Percentiles rank a stretch among this genome's conserved stretches.
These are phyloP conservation scores for Lepidochrysops patricia DNA, from an alignment of 2,888 invertebrate species.

Conservation along the genomic window DNA sequence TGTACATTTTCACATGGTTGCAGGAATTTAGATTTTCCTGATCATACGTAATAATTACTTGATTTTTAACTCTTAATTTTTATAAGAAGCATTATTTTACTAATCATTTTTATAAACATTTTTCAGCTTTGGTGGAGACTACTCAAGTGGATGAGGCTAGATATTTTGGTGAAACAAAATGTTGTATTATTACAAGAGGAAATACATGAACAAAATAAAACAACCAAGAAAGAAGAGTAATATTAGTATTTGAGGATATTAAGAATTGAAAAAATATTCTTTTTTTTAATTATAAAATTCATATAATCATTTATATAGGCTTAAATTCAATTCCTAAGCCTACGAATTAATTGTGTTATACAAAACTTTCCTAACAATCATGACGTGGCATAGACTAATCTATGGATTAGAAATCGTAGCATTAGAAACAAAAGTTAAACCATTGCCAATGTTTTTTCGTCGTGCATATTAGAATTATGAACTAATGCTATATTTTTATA, in stretches of 20 bases:
- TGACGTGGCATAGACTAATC: neutral
- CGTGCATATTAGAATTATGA: neutral
- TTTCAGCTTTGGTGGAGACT: constrained; percentile 15
- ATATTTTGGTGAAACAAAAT: neutral
- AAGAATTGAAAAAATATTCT: too few relatives aligned
- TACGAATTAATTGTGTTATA: too few relatives aligned
- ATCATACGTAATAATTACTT: too few relatives aligned
- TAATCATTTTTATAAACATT: neutral
- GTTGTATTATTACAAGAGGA: neutral
- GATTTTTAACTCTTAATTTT: too few relatives aligned
- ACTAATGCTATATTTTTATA: neutral
- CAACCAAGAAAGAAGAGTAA: neutral
- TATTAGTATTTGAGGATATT: neutral
- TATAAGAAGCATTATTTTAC: too few relatives aligned
- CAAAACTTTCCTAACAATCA: too few relatives aligned
- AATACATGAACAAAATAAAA: neutral
- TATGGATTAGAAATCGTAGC: neutral
- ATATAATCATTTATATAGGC: too few relatives aligned
- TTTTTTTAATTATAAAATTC: too few relatives aligned
- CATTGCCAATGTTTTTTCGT: neutral
- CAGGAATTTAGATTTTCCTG: neutral
- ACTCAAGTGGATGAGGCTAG: constrained; percentile 2
- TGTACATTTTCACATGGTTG: neutral
- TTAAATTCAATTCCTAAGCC: too few relatives aligned
- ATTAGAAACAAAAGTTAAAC: neutral